A percentile compares a stretch with the other conserved stretches of the same genome.
phyloP scores from a whole-genome alignment of 2,113 vertebrate species.

The Pseudolaguvia tuberculata region DNA sequence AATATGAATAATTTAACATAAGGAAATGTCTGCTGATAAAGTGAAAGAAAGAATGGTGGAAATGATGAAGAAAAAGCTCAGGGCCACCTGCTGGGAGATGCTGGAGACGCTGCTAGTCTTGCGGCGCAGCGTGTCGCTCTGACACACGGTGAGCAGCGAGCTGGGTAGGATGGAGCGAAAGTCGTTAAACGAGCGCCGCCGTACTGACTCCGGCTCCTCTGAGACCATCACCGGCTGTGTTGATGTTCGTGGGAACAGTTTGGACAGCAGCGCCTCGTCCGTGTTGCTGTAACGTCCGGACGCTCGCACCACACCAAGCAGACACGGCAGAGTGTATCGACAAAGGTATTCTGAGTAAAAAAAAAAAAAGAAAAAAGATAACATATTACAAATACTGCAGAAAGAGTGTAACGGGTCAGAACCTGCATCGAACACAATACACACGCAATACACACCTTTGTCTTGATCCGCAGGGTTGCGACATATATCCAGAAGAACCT shows the following conservation, averaged over 20 bases:
- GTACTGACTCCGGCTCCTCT: constrained; percentile 75
- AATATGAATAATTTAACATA: too few relatives aligned
- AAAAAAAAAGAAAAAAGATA: background rate
- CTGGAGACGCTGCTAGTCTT: constrained; percentile 82
- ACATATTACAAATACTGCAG: too few relatives aligned
- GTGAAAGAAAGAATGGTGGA: too few relatives aligned
- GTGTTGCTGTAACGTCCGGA: constrained; percentile 93
- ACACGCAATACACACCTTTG: constrained; percentile 83
- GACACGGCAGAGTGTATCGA: constrained; percentile 82
- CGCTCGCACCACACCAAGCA: constrained; percentile 86
- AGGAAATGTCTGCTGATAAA: too few relatives aligned
- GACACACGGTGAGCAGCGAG: constrained; percentile 83
- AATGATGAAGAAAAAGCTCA: too few relatives aligned
- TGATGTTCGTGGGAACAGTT: constrained; percentile 81
- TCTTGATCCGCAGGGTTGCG: constrained; percentile 82
- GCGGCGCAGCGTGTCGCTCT: constrained; percentile 80
- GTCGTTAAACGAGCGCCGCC: constrained; percentile 90
- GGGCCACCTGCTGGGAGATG: constrained; percentile 76
- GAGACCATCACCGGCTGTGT: constrained; percentile 65
- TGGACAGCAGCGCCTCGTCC: constrained; percentile 88
- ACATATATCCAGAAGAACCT: constrained; percentile 85
- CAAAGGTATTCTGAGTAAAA: constrained; percentile 82
- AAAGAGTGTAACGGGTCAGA: too few relatives aligned
- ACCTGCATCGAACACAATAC: background rate
- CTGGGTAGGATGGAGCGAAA: constrained; percentile 95